These are phyloP conservation scores for Pheucticus melanocephalus DNA, from an alignment of 2,113 vertebrate genomes.

Conservation along the genomic window DNA sequence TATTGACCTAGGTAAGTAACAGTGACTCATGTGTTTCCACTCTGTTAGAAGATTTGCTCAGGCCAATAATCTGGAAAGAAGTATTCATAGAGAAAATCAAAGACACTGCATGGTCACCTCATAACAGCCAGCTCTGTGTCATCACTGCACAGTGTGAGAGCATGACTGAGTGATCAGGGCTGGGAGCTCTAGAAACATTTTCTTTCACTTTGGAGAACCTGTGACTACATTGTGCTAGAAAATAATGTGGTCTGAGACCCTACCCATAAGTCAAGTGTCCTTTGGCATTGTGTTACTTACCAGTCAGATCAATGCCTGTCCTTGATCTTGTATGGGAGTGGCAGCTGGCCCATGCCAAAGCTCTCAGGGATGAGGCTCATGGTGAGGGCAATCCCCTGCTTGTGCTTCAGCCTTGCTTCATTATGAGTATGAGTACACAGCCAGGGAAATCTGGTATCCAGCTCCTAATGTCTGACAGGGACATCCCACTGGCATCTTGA, in stretches of 20 bases:
- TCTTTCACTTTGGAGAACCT: neutral
- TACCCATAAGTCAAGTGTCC: neutral
- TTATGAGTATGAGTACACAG: neutral
- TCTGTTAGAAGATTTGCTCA: neutral
- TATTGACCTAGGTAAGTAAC: neutral
- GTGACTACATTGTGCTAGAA: neutral
- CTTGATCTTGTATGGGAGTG: neutral
- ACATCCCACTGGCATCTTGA: neutral
- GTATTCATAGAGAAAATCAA: neutral
- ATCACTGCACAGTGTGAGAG: neutral
- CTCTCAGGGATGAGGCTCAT: neutral
- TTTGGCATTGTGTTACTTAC: neutral
- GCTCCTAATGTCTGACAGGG: neutral
- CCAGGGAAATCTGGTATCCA: neutral
- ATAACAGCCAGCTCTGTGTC: neutral
- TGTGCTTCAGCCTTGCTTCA: neutral
- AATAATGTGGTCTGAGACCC: neutral
- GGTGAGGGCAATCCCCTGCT: neutral
- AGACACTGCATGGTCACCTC: neutral
- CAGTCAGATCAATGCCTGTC: neutral
- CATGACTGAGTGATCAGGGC: neutral
- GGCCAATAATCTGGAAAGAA: neutral
- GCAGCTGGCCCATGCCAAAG: neutral
- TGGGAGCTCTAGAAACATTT: neutral
- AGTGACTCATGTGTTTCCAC: neutral